Evolutionary conservation across 2,888 invertebrate species (phyloP).

Genomic region (Coenonympha arcania): DNA sequence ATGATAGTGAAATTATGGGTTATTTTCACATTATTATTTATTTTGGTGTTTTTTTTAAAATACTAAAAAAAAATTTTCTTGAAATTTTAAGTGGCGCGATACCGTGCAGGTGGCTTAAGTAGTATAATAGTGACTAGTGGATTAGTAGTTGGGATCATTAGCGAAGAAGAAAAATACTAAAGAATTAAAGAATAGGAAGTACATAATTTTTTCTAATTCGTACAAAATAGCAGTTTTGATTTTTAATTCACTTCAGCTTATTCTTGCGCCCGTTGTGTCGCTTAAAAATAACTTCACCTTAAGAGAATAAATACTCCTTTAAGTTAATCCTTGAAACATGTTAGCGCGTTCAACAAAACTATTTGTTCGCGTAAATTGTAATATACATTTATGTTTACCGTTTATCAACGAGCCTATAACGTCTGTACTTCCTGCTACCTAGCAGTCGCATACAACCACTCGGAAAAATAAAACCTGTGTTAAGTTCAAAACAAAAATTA

Average conservation of each 20-base stretch:
- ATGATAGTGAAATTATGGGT: no score
- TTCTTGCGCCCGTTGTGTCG: background rate
- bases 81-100: no score
- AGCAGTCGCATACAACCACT: conserved; percentile 27
- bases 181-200: no score
- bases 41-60: no score
- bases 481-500: background rate
- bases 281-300: conserved; percentile 22
- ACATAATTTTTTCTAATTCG: no score
- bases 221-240: no score
- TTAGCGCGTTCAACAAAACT: conserved; percentile 37
- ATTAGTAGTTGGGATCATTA: no score
- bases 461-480: conserved; percentile 18
- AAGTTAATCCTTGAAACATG: conserved; percentile 34
- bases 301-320: conserved; percentile 23
- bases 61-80: no score
- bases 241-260: background rate
- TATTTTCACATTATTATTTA: no score
- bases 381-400: conserved; percentile 28
- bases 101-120: no score
- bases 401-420: conserved; percentile 7
- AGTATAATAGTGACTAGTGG: no score
- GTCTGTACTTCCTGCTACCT: conserved; percentile 27
- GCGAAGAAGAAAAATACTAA: no score
- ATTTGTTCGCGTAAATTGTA: conserved; percentile 26